Conservation (phyloP, 2,113 vertebrate genomes). For the Phocoena sinus region DNA sequence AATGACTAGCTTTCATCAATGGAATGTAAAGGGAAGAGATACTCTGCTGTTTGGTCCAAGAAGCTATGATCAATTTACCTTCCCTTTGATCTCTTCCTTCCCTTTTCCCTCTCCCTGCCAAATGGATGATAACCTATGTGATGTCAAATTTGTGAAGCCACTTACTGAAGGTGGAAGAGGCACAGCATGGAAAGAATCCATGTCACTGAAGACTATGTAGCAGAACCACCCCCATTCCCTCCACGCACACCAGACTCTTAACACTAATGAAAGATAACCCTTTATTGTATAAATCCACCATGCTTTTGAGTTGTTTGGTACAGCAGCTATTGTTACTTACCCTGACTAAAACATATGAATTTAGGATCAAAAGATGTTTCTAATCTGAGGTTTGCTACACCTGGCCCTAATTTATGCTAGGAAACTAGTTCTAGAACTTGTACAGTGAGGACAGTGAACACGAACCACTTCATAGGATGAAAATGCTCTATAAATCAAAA, state of each 20-base stretch:
- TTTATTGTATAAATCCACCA: not conserved
- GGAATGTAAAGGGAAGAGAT: not conserved
- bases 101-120: not conserved
- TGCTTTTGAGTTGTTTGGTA: not conserved
- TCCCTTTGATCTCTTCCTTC: not conserved
- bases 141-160: not conserved
- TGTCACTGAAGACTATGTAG: not conserved
- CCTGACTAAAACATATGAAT: not conserved
- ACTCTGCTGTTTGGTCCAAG: not conserved
- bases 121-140: not conserved
- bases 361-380: not conserved
- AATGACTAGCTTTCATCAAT: not conserved
- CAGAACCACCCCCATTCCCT: not conserved
- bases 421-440: not conserved
- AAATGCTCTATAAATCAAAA: not conserved
- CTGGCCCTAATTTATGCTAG: not conserved
- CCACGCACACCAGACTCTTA: not conserved
- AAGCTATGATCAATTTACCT: not conserved
- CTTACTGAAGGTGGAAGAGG: not conserved
- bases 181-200: not conserved
- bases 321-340: not conserved
- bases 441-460: not conserved
- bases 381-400: not conserved
- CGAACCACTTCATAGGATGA: not conserved
- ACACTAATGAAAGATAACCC: not conserved